Evolutionary conservation across 2,888 invertebrate genomes (phyloP).

Genomic region (Mimumesa dahlbomi): DNA sequence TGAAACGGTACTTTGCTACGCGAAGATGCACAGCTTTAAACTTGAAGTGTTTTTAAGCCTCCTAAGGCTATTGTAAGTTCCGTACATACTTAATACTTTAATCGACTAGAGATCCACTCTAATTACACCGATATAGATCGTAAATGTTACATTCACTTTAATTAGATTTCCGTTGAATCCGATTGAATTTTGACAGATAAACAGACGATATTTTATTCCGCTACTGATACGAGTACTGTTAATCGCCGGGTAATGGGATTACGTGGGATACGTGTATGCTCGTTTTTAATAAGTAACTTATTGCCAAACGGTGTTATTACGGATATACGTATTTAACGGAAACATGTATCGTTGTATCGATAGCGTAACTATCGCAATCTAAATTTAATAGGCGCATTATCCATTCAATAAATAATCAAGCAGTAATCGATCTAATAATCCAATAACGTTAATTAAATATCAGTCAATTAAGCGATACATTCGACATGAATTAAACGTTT

Average conservation of each 20-base stretch:
- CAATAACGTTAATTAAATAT: slow-evolving; percentile 36
- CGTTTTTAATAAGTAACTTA: slow-evolving; percentile 49
- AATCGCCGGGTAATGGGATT: slow-evolving; percentile 46
- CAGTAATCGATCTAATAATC: slow-evolving; percentile 39
- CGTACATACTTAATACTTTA: too few species aligned
- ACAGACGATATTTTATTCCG: too few species aligned
- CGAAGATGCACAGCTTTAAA: too few species aligned
- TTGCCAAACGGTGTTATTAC: slow-evolving; percentile 44
- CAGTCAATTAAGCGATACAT: slow-evolving; percentile 29
- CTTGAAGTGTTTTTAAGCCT: too few species aligned
- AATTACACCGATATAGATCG: too few species aligned
- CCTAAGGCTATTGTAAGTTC: too few species aligned
- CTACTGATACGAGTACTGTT: slow-evolving; percentile 27
- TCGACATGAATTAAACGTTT: neutral
- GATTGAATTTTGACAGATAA: too few species aligned
- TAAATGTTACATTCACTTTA: too few species aligned
- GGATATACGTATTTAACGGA: slow-evolving; percentile 21
- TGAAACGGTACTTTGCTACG: too few species aligned
- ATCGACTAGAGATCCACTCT: too few species aligned
- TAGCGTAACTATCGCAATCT: slow-evolving; percentile 37
- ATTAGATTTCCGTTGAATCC: too few species aligned
- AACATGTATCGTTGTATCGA: slow-evolving; percentile 9
- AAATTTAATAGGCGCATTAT: slow-evolving; percentile 50
- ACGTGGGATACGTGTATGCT: slow-evolving; percentile 27
- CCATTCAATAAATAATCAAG: slow-evolving; percentile 52